Evolutionary conservation across 2,797 vertebrate genomes (phyloP).

Genomic region (Myotis findleyi): DNA sequence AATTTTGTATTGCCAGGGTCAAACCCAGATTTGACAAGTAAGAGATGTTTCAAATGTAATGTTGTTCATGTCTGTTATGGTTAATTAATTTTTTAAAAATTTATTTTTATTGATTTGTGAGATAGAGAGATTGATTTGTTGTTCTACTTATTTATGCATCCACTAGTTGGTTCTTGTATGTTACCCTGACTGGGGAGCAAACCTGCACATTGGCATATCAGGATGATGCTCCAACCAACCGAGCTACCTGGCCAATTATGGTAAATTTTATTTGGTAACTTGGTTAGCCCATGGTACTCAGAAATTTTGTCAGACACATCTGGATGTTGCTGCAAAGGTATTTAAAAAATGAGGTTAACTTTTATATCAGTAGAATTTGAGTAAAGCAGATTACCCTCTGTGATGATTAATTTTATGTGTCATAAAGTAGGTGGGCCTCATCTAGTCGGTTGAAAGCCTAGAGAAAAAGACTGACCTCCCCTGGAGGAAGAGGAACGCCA

Average conservation of each 20-base stretch:
- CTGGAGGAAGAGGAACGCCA: background rate
- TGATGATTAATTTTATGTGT: background rate
- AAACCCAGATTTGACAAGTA: background rate
- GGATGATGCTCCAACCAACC: background rate
- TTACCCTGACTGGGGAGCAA: background rate
- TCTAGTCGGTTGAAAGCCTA: background rate
- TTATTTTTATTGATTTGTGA: background rate
- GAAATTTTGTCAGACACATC: background rate
- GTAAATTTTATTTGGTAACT: background rate
- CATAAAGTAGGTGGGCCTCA: background rate
- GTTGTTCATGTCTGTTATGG: background rate
- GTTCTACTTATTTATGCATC: background rate
- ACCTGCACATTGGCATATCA: background rate
- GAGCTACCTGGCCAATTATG: background rate
- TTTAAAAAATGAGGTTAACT: constrained; percentile 3
- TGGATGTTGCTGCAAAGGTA: background rate
- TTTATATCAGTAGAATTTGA: background rate
- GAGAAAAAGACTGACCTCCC: background rate
- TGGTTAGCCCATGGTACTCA: background rate
- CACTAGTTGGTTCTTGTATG: background rate
- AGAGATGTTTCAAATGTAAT: background rate
- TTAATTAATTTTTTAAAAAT: background rate
- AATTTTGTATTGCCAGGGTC: background rate
- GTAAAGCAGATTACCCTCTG: background rate
- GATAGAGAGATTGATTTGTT: background rate